These are phyloP conservation scores for Aspiorhynchus laticeps DNA, from an alignment of 2,113 vertebrate genomes.

Conservation along the genomic window DNA sequence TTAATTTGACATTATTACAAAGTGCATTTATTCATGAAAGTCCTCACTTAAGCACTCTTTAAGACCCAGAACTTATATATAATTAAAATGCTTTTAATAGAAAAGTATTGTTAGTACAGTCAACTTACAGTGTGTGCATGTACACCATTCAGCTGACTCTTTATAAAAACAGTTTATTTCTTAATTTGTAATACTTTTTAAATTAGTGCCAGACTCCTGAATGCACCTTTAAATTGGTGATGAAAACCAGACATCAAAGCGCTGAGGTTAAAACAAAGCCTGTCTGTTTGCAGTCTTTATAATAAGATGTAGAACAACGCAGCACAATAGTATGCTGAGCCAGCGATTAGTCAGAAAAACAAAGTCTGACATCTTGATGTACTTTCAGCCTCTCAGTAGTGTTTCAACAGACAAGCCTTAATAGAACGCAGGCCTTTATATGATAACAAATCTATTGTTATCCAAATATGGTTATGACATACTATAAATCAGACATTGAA, in stretches of 20 bases:
- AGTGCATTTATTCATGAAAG: too few species aligned
- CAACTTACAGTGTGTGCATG: neutral
- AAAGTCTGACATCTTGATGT: slow-evolving; percentile 17
- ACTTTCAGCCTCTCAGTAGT: neutral
- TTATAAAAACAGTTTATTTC: neutral
- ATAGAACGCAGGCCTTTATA: slow-evolving; percentile 17
- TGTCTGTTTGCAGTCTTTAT: slow-evolving; percentile 6
- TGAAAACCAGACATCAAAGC: neutral
- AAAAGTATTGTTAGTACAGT: neutral
- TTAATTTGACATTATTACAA: too few species aligned
- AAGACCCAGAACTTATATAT: neutral
- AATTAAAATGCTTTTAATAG: neutral
- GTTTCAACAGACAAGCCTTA: neutral
- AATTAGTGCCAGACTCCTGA: neutral
- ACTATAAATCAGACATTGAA: neutral
- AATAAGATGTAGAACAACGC: neutral
- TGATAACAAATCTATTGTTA: slow-evolving; percentile 21
- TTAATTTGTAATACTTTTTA: neutral
- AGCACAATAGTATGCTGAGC: neutral
- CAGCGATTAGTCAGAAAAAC: neutral
- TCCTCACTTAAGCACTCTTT: too few species aligned
- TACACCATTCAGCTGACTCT: neutral
- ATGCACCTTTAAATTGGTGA: neutral
- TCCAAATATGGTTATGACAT: slow-evolving; percentile 25
- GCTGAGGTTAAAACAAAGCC: neutral